Base-by-base conservation (phyloP, 1,140 invertebrate species). In the Hylaeus anthracinus region DNA sequence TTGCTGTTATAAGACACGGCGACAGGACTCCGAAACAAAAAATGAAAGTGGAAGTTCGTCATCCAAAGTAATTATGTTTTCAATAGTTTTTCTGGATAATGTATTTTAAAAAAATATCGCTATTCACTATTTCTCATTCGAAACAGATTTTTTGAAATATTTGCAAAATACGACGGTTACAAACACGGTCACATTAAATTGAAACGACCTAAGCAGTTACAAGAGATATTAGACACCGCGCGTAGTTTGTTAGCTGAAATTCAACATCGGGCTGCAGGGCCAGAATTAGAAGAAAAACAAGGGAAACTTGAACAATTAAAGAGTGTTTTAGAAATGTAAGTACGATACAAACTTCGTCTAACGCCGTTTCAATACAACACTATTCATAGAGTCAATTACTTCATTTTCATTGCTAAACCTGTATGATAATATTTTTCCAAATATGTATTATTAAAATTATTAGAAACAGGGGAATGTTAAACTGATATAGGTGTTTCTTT, bases 41-140 rank as follows among this genome's bases (percentile, higher is more conserved):
- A 94, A 99, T 99, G 99, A 99, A 99, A 94, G 98, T 99, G 88
- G 98, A 99, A 95, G 99, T 99, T n/a, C 95, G 98, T 77, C 98
- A 99, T 95, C 97, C 97, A 48, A 99, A 98, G 97, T 94, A 66
- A 98, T 97, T 94, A 66, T 72, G 74, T 15, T 61, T 37, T 43
- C 8, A 41, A 43, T 56, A 72, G 3, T 45, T 67, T 0, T 26
- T 1, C 2, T 39, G 5, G 65, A n/a, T 0, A 2, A 2, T 70
- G 10, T 39, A 12, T 58, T 6, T 56, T 71, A 26, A 2, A 48
- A 5, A 15, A 45, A 48, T 4, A 3, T 39, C 1, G 5, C 26
- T 26, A 26, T 55, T 12, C 3, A 64, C 10, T 55, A 14, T 41
- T 41, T 55, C 9, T 45, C 15, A 55, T 65, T 66, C 1, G 1